Conservation (phyloP, 2,797 vertebrate genomes). For the Tapera naevia region DNA sequence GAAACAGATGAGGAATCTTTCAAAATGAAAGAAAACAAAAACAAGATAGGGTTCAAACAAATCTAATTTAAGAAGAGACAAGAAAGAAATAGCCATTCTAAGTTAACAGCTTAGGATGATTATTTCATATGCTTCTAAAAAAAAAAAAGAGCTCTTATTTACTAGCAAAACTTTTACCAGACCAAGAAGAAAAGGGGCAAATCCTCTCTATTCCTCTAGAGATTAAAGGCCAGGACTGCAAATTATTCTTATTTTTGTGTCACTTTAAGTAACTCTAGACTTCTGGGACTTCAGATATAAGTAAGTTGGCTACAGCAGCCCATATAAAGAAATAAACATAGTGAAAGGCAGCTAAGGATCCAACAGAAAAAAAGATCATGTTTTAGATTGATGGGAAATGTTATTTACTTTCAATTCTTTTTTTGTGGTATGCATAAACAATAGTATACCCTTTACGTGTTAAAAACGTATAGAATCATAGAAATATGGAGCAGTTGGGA, state of each 20-base stretch:
- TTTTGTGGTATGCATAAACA: background rate
- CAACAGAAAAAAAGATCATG: background rate
- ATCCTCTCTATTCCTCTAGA: background rate
- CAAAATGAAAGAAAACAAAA: background rate
- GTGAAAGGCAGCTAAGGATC: background rate
- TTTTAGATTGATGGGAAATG: background rate
- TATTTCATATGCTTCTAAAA: background rate
- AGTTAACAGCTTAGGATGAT: background rate
- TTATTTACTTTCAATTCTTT: background rate
- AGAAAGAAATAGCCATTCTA: background rate
- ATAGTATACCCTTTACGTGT: background rate
- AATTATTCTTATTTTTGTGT: conserved; percentile 7
- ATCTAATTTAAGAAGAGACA: background rate
- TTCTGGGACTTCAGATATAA: background rate
- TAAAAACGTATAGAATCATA: background rate
- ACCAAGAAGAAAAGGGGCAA: background rate
- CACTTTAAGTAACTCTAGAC: background rate
- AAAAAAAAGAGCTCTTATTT: background rate
- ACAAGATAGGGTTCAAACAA: background rate
- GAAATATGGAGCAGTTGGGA: background rate
- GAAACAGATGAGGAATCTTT: background rate
- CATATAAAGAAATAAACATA: background rate
- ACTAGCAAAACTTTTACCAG: background rate
- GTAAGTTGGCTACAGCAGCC: background rate
- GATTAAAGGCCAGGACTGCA: background rate